Evolutionary conservation across 2,797 vertebrate genomes (phyloP), one percentile per base, ranked within the genome.

Genomic region (Setipinna tenuifilis): DNA sequence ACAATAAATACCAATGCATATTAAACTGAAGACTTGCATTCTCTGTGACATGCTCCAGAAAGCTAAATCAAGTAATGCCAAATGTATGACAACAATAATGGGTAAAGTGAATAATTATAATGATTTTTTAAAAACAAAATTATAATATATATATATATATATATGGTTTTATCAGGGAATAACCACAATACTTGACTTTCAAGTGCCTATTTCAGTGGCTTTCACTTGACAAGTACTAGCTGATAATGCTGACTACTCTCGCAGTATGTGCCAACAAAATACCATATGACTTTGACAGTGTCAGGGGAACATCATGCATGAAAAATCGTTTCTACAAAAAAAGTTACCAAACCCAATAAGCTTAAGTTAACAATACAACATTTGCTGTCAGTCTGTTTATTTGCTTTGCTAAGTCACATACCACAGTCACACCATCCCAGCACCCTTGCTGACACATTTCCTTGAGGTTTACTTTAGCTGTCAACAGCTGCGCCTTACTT

Each of bases 401-500:
- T 28, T 25, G 25, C 14, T 35, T 3, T 16, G 28, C 14, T 14
- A 25, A 11, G 61, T 31, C 50, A 54, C 65, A 71, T 11, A n/a
- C n/a, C n/a, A 41, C 35, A 41, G 35, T 31, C 23, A 16, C 28
- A 71, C 14, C 65, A 71, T 16, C 65, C 28, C 35, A 41, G 35
- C 25, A 31, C 65, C 28, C 28, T 35, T 31, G 25, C 12, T 71
- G 28, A 71, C 28, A 68, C 25, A 31, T 71, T 71, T 12, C 62
- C 23, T 65, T 12, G 62, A 65, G 62, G 62, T 28, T 28, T 31
- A 71, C 28, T 71, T 31, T 6, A 31, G 65, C 65, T 71, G 65
- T 71, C 65, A 71, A 71, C 3, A 71, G 65, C 28, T 31, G 65
- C 25, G 65, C 31, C 65, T 25, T 71, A 71, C 65, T 71, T 71